Base-by-base conservation (phyloP, 2,113 vertebrate species). In the Centropus bengalensis region DNA sequence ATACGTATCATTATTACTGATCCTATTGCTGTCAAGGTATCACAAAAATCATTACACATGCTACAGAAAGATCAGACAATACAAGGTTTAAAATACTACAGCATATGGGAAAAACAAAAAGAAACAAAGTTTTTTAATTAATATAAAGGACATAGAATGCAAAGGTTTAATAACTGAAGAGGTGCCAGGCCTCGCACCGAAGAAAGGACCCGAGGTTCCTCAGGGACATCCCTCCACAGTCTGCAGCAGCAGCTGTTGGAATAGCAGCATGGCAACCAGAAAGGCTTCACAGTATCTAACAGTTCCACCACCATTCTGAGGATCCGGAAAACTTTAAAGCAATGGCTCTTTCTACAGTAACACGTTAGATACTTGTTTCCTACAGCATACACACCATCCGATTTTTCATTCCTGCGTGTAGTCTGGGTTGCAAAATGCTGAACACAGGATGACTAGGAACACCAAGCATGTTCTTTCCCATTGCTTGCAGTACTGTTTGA, bases 371-470 rank as follows among this genome's bases (percentile, higher is more conserved):
- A 44, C 40, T 64, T 51, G 30, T 20, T 91, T 88, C 76, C 38
- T 77, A 42, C 58, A 40, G 27, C 27, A 60, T 4, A 8, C 10
- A 40, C 6, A 42, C 8, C 38, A 71, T 13, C 32, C 42, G 40
- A 36, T 45, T 60, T 91, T 60, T 47, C 75, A 71, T 19, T 52
- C 56, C 30, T 36, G 33, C 0, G 0, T 0, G 0, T 18, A 62
- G 32, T 44, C 58, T 73, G 27, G n/a, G 73, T 62, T 26, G 45
- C 12, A 67, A 74, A 58, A 70, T 38, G 16, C 38, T 63, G 26
- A 73, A 64, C 5, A 68, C 32, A 33, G 40, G 33, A n/a, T 54
- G 75, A 54, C 30, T 30, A 12, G 9, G 45, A 88, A 76, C 9
- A 68, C 23, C 32, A 70, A 2, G 15, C 7, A 91, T 2, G 1